Evolutionary conservation across 2,113 vertebrate species (phyloP).

Genomic region (Bubo blakistoni): DNA sequence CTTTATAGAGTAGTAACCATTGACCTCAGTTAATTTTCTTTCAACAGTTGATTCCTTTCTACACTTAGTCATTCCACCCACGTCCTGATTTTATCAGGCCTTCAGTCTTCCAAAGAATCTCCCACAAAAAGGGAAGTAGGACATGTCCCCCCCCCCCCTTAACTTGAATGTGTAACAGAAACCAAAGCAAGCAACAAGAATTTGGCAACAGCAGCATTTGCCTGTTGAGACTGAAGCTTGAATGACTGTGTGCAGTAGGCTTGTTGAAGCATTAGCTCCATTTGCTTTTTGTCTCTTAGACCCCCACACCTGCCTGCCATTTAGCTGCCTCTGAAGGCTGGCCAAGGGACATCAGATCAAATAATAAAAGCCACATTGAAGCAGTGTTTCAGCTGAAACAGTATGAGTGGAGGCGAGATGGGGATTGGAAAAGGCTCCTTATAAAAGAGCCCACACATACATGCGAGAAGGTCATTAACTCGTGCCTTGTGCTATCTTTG

Average conservation of each 20-base stretch:
- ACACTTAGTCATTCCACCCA: neutral
- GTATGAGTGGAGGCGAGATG: conserved; percentile 36
- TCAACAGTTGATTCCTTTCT: neutral
- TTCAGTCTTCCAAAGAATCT: neutral
- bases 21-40: neutral
- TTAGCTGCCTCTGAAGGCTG: conserved; percentile 36
- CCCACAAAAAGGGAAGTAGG: neutral
- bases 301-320: conserved; percentile 14
- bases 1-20: neutral
- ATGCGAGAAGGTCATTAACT: conserved; percentile 64
- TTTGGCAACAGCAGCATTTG: neutral
- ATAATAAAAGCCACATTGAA: conserved; percentile 42
- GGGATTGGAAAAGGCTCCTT: conserved; percentile 44
- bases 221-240: neutral
- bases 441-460: conserved; percentile 54
- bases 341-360: conserved; percentile 53
- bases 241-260: neutral
- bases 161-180: neutral
- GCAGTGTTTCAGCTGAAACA: conserved; percentile 21
- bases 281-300: conserved; percentile 9
- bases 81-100: neutral
- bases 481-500: conserved; percentile 54
- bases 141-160: neutral
- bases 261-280: neutral
- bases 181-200: neutral